Base-by-base conservation (phyloP, 2,888 invertebrate species). In the Phengaris arion region DNA sequence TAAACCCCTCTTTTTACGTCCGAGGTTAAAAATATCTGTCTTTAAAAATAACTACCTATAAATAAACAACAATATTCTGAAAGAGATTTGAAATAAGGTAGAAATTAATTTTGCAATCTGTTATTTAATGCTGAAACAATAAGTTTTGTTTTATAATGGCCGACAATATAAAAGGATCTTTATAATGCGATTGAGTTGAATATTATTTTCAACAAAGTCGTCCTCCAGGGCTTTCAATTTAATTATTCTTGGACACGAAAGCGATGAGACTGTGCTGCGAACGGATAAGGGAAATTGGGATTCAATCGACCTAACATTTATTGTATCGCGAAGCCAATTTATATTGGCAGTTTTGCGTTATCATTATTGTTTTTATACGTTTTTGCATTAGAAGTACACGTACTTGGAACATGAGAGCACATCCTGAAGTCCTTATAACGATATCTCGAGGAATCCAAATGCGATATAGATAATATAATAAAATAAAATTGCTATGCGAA, bases 401-500 rank as follows among this genome's bases (percentile, higher is more conserved):
- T 77, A 76, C 79, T 75, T 78, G 79, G 52, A 68, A 57, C 48
- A 75, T 75, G 48, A 76, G 55, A 70, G 48, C 22, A 57, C 70
- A 59, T 69, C 48, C 51, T 74, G 81, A 81, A 80, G 82, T 81
- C 81, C 76, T 79, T 78, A 81, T 83, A 84, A 84, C 85, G 83
- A 85, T 85, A 87, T 85, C 87, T 84, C 83, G 85, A 89, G 86
- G 87, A 89, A 90, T 90, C 89, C 89, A 91, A 92, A 91, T 89
- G 88, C 88, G 87, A 91, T 91, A 91, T 89, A 91, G 92, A 92
- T 92, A 92, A 92, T 92, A 91, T 92, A 92, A 92, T 92, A 92
- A 91, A 93, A 93, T 92, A 90, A 93, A 93, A 93, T 93, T 93
- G 92, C 92, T 88, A 92, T 92, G 91, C 90, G 92, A 93, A 93